Evolutionary conservation across 2,888 invertebrate genomes (phyloP), one percentile per base, ranked within the genome.

Genomic region (Leptinotarsa haldemani): DNA sequence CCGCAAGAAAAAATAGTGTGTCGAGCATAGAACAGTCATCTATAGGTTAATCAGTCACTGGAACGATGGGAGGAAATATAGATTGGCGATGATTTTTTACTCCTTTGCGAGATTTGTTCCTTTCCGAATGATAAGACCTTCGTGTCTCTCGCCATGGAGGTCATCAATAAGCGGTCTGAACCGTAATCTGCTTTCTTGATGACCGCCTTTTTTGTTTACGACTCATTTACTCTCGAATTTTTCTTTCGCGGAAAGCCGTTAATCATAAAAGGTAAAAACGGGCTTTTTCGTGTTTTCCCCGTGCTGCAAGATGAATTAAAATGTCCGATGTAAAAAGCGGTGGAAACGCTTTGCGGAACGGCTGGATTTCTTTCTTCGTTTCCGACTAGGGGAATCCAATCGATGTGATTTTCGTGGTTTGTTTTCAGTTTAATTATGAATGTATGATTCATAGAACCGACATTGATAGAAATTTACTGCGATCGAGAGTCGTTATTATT

Each of bases 51-150:
- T 87, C 85, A 86, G 85, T 86, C 86, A 86, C 84, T 75, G 81
- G 81, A 84, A 84, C 84, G 83, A 82, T 84, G 80, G 77, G 80
- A 80, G 80, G 80, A 84, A 84, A 83, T 83, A 85, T 85, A 84
- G 84, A 85, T 85, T 83, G 85, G 82, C 79, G 84, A 85, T 86
- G 83, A 86, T 87, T 86, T 87, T 86, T 86, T 83, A 82, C 83
- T 81, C 80, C 80, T 22, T 78, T 80, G 81, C 78, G 81, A 83
- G 85, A 86, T 86, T 86, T 86, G 85, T 85, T 86, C 85, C 84
- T 82, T 85, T 85, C 84, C 84, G 79, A 84, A 83, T 85, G 87
- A 87, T 87, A 87, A 87, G 86, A 85, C 86, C 85, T 86, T 86
- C 86, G 86, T 86, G 86, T 86, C 85, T 85, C 50, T 71, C 30